Percentiles rank a stretch among this genome's conserved stretches.
These are phyloP conservation scores for Polyommatus iphigenia DNA, from an alignment of 2,888 invertebrate genomes.

Conservation along the genomic window DNA sequence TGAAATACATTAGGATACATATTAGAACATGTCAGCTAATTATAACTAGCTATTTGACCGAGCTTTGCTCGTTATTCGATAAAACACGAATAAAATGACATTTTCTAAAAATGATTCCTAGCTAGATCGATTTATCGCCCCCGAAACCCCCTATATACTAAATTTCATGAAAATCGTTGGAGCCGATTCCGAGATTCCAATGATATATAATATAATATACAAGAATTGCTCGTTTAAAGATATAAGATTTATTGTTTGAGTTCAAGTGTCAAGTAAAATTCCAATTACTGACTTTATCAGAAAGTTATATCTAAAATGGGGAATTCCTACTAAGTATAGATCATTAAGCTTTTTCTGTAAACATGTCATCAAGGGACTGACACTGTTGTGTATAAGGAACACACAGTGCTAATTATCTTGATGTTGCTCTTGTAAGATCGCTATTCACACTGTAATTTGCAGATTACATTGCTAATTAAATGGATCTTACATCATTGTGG, in stretches of 20 bases:
- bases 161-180: no score
- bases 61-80: no score
- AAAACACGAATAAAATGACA: no score
- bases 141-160: no score
- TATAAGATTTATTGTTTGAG: background rate
- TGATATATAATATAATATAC: no score
- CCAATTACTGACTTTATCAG: background rate
- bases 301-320: background rate
- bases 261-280: background rate
- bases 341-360: background rate
- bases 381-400: constrained; percentile 61
- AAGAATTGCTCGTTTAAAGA: no score
- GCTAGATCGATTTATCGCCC: no score
- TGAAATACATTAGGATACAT: constrained; percentile 54
- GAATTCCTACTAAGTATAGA: background rate
- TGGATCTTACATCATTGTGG: constrained; percentile 54
- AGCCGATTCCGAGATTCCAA: no score
- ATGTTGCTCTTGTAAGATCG: constrained; percentile 65
- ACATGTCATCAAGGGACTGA: constrained; percentile 72
- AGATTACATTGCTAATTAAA: constrained; percentile 46
- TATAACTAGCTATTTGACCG: background rate
- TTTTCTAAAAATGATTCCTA: no score
- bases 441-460: constrained; percentile 46
- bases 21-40: background rate
- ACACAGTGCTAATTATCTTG: constrained; percentile 73